Evolutionary conservation across 2,797 vertebrate genomes (phyloP).

Genomic region (Tachyglossus aculeatus): DNA sequence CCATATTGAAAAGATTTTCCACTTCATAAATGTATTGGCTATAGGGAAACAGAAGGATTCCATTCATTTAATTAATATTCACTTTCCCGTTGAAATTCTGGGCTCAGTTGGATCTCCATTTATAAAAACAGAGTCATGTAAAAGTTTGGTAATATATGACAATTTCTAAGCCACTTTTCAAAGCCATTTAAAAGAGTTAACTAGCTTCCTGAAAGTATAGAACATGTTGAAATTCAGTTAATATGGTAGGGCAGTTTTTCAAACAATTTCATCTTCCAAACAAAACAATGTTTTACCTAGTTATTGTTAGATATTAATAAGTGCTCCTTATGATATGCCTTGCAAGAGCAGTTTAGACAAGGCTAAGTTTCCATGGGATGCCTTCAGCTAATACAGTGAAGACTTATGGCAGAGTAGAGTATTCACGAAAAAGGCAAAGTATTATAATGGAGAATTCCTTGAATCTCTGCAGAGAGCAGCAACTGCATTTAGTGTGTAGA

Average conservation of each 20-base stretch:
- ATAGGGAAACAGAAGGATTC: constrained; percentile 46
- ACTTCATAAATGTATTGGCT: no score
- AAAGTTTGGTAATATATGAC: constrained; percentile 40
- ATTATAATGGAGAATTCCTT: constrained; percentile 64
- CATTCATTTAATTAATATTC: constrained; percentile 49
- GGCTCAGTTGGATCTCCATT: constrained; percentile 54
- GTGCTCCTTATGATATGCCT: constrained; percentile 33
- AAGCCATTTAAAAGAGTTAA: constrained; percentile 53
- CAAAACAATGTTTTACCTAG: constrained; percentile 55
- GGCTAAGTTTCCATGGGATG: constrained; percentile 49
- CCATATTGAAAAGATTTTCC: no score
- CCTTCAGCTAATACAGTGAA: constrained; percentile 54
- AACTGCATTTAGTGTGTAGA: constrained; percentile 53
- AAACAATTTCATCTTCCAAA: constrained; percentile 28
- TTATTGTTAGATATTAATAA: constrained; percentile 56
- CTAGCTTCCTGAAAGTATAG: constrained; percentile 44
- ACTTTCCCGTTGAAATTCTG: constrained; percentile 51
- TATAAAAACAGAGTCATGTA: constrained; percentile 59
- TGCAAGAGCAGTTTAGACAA: constrained; percentile 58
- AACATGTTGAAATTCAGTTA: constrained; percentile 46
- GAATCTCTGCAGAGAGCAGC: constrained; percentile 41
- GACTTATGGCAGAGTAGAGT: constrained; percentile 51
- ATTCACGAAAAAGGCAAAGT: constrained; percentile 44
- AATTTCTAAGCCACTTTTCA: constrained; percentile 54
- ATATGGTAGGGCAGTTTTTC: constrained; percentile 41